These are phyloP conservation scores for Melanotaenia trifasciata DNA, from an alignment of 2,797 vertebrate genomes.

Conservation along the genomic window DNA sequence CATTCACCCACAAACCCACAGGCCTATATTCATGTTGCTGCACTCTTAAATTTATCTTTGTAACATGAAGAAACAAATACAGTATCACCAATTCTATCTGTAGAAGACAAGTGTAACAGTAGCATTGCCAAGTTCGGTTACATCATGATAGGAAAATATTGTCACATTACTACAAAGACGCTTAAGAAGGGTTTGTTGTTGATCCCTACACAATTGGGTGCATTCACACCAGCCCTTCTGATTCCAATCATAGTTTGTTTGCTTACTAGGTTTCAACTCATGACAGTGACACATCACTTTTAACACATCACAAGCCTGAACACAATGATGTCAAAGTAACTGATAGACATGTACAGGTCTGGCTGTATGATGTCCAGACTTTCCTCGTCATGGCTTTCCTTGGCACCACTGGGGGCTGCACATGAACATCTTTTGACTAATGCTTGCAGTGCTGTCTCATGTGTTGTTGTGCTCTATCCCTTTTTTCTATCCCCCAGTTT, in stretches of 20 bases:
- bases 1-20: not conserved
- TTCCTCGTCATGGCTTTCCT: not conserved
- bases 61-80: not conserved
- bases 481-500: not conserved
- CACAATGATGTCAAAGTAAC: not conserved
- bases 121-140: not conserved
- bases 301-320: not conserved
- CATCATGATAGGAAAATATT: not conserved
- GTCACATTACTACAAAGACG: not conserved
- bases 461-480: not conserved
- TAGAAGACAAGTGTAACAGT: too few relatives aligned
- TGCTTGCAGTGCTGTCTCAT: not conserved
- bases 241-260: too few relatives aligned
- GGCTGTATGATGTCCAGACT: not conserved
- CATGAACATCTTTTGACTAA: not conserved
- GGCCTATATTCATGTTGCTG: not conserved
- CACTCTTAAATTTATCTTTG: not conserved
- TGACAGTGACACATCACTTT: not conserved
- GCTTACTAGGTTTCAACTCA: not conserved
- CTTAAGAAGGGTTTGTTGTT: constrained; percentile 8
- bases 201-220: not conserved
- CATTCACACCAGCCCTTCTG: too few relatives aligned
- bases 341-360: not conserved
- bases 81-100: not conserved
- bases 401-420: not conserved